Conservation (phyloP, 2,888 invertebrate species). For the Brachypalpus laphriformis region DNA sequence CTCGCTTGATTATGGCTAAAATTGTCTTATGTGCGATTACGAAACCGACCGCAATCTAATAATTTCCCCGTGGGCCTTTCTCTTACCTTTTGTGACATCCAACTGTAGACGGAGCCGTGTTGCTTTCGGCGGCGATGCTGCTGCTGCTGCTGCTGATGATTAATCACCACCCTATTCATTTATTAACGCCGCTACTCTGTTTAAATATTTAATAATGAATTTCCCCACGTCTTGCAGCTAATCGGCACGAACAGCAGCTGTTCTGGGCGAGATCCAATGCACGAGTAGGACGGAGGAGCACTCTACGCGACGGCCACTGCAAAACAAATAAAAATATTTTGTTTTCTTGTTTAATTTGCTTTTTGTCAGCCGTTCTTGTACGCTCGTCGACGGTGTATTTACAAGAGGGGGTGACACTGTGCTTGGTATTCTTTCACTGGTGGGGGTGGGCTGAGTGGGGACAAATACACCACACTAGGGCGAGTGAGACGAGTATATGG, state of each 20-base stretch:
- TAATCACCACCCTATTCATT: conserved; percentile 34
- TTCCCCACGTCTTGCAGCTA: background rate
- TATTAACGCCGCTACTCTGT: conserved; percentile 11
- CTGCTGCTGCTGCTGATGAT: conserved; percentile 20
- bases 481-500: background rate
- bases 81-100: conserved; percentile 16
- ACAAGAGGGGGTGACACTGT: conserved; percentile 4
- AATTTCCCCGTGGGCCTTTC: background rate
- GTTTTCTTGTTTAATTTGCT: conserved; percentile 11
- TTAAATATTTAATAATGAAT: conserved; percentile 28
- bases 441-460: background rate
- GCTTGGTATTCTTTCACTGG: background rate
- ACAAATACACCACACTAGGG: background rate
- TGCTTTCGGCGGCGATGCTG: background rate
- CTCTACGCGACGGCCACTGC: conserved; percentile 41
- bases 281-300: conserved; percentile 16
- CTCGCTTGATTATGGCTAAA: background rate
- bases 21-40: conserved; percentile 22
- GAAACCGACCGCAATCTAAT: conserved; percentile 17
- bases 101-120: conserved; percentile 8
- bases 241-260: conserved; percentile 23
- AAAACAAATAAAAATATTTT: conserved; percentile 48
- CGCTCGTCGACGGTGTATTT: background rate
- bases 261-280: conserved; percentile 22
- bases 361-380: conserved; percentile 11